Percentiles rank a stretch among this genome's conserved stretches.
Conservation (phyloP, 64 coral and sea anemone genomes). For the Acropora tenuis region DNA sequence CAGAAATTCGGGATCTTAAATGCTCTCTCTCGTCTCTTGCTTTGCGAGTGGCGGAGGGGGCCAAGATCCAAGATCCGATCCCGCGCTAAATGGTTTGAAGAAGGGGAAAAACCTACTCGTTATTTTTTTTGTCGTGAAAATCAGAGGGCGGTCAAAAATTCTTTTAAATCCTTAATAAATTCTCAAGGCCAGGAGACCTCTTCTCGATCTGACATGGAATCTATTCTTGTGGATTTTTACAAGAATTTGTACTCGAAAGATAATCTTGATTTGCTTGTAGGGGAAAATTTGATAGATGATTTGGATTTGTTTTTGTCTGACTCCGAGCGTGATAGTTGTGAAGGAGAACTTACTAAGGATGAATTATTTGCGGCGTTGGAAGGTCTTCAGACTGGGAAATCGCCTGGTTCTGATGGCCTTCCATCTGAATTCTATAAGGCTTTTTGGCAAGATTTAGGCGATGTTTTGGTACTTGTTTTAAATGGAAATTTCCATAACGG, state of each 20-base stretch:
- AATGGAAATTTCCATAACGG: too few relatives aligned
- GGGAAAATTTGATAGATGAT: not conserved
- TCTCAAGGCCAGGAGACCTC: not conserved
- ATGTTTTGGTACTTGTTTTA: too few relatives aligned
- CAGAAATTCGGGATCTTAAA: not conserved
- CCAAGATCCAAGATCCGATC: not conserved
- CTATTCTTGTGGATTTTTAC: not conserved
- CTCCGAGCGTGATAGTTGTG: not conserved
- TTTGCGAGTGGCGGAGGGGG: not conserved
- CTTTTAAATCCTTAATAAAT: not conserved
- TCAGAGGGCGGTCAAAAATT: not conserved
- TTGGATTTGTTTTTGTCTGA: not conserved
- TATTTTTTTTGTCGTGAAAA: not conserved
- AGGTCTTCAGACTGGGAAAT: too few relatives aligned
- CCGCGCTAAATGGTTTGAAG: conserved; percentile 37
- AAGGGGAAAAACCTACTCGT: conserved; percentile 7
- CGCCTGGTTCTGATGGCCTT: too few relatives aligned
- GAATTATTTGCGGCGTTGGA: too few relatives aligned
- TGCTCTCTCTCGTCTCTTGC: not conserved
- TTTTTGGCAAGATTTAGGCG: too few relatives aligned
- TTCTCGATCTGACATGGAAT: not conserved
- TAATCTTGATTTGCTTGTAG: too few relatives aligned
- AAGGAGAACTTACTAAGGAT: not conserved
- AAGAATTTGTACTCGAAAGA: not conserved
- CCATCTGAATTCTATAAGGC: too few relatives aligned